Evolutionary conservation across 1,140 invertebrate genomes (phyloP), one percentile per base, ranked within the genome.

Genomic region (Halictus rubicundus): DNA sequence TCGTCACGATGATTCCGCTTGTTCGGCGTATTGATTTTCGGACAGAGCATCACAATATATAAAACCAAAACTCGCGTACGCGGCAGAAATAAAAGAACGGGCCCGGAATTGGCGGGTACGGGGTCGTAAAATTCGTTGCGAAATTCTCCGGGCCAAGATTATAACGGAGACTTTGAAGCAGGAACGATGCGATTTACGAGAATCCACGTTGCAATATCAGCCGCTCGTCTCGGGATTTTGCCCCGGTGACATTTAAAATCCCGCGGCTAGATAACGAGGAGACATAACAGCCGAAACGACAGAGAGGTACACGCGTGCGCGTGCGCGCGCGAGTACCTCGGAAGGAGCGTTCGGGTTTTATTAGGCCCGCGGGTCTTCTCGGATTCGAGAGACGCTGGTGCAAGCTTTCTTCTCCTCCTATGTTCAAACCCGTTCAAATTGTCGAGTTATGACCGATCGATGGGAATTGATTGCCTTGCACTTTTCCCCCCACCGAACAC

Each of bases 381-480:
- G 14, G 19, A 63, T 12, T 5, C 27, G 7, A 25, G 16, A 61
- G 25, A 49, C 65, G 39, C n/a, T n/a, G n/a, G n/a, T n/a, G 10
- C 49, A 42, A 49, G 46, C 16, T 14, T 49, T 49, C 46, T 46
- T 46, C 42, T 16, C 4, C 46, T 14, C 46, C 8, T 14, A 10
- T 14, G 16, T 49, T 49, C 46, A 14, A 49, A 8, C 46, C 46
- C 46, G 23, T 19, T 21, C 4, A 27, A 68, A 68, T 46, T 68
- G 42, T 2, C 65, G 42, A 68, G 65, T 68, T 68, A 68, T 52
- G 46, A 68, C 23, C 46, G 23, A 52, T 52, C 65, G 65, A 68
- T 52, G 25, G 42, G 23, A 68, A 68, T 68, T 16, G 65, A n/a
- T 68, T 19, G 46, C 46, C 46, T 68, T 68, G 65, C 65, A 68